Percentiles rank a stretch among this genome's conserved stretches.
Conservation (phyloP, 2,113 vertebrate genomes). For the Zapus hudsonius region DNA sequence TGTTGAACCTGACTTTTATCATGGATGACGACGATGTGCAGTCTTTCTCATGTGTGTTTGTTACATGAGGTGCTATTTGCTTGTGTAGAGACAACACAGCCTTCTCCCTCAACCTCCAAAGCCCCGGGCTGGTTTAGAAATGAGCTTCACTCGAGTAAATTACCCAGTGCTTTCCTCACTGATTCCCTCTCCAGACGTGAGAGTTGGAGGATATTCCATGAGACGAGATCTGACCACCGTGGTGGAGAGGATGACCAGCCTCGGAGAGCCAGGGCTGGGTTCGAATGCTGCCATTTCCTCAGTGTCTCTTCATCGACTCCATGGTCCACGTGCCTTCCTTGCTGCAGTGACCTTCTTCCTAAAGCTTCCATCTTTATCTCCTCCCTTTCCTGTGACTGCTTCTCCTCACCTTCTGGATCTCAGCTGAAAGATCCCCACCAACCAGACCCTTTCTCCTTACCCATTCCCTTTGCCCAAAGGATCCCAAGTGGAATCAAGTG, state of each 20-base stretch:
- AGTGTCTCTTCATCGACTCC: background rate
- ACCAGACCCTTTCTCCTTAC: too few relatives aligned
- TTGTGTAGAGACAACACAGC: background rate
- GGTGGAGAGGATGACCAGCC: background rate
- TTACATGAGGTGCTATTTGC: background rate
- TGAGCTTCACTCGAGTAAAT: background rate
- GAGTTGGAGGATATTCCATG: background rate
- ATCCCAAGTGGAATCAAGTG: background rate
- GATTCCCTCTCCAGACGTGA: background rate
- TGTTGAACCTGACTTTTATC: background rate
- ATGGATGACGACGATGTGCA: too few relatives aligned
- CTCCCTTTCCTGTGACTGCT: background rate
- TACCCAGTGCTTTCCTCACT: background rate
- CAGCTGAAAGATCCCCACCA: background rate
- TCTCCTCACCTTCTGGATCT: background rate
- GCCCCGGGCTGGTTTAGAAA: background rate
- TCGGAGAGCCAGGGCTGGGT: background rate
- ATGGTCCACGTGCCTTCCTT: accelerated
- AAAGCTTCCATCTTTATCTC: background rate
- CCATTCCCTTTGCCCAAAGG: background rate
- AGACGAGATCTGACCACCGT: background rate
- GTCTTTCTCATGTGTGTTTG: too few relatives aligned
- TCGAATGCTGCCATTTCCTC: too few relatives aligned
- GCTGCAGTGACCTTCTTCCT: background rate
- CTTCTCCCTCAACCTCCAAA: background rate